These are phyloP conservation scores for Cyclina sinensis DNA, from an alignment of 1,140 invertebrate species.

Conservation along the genomic window DNA sequence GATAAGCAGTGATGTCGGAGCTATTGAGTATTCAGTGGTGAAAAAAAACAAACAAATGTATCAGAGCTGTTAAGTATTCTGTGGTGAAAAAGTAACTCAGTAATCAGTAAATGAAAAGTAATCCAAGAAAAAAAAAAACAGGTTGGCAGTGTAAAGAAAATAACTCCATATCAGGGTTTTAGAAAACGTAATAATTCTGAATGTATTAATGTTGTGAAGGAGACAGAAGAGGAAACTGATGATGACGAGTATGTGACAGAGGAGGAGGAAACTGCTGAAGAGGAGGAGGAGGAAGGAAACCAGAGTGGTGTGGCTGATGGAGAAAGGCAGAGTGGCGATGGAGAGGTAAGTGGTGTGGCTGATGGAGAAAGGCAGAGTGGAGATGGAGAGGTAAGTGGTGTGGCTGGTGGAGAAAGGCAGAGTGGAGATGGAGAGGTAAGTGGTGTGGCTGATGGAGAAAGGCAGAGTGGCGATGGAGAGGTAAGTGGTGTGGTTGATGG, in stretches of 20 bases:
- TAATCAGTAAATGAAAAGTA: no score
- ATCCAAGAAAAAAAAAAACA: no score
- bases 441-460: not conserved
- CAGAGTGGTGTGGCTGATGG: conserved; percentile 67
- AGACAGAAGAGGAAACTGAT: conserved; percentile 55
- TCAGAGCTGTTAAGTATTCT: no score
- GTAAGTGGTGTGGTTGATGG: not conserved
- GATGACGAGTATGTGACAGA: conserved; percentile 64
- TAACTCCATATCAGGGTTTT: no score
- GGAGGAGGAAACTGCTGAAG: conserved; percentile 70
- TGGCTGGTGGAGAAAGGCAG: conserved; percentile 69
- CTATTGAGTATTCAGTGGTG: no score
- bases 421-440: conserved; percentile 73
- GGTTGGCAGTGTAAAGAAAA: no score
- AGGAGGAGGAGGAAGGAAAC: conserved; percentile 68
- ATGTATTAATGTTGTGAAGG: not conserved
- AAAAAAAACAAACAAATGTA: no score
- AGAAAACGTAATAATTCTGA: no score
- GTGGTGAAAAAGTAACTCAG: no score
- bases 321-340: conserved; percentile 75
- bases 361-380: conserved; percentile 74
- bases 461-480: conserved; percentile 18
- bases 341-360: conserved; percentile 65
- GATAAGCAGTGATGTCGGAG: no score
- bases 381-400: conserved; percentile 69